phyloP scores from a whole-genome alignment of 2,888 invertebrate genomes.

The Clusia tigrina region DNA sequence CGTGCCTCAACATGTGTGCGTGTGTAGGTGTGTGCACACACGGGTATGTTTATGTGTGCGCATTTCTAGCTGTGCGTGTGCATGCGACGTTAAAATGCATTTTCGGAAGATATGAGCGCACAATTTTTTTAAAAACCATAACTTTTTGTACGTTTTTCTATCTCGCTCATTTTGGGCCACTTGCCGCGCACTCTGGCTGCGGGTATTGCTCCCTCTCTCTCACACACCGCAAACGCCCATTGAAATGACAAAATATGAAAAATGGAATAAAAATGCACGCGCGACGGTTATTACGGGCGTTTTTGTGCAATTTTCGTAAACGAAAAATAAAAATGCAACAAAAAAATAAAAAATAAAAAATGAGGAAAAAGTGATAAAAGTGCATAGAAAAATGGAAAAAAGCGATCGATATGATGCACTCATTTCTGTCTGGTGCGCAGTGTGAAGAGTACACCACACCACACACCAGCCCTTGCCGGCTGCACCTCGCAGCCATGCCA shows the following conservation, averaged over 20 bases:
- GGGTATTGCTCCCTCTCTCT: background rate
- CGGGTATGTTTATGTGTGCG: background rate
- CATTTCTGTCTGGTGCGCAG: constrained; percentile 64
- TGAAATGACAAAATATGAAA: constrained; percentile 53
- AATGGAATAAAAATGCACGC: constrained; percentile 11
- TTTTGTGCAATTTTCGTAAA: constrained; percentile 50
- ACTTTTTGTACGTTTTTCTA: constrained; percentile 43
- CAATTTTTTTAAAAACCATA: too few species aligned
- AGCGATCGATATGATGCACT: constrained; percentile 65
- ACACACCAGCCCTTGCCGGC: constrained; percentile 31
- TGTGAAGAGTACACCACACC: constrained; percentile 44
- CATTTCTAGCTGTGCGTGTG: background rate
- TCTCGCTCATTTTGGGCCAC: constrained; percentile 51
- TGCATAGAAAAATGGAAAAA: constrained; percentile 58
- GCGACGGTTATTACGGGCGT: constrained; percentile 2
- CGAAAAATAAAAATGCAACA: constrained; percentile 31
- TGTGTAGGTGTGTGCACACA: constrained; percentile 15
- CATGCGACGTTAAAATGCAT: background rate
- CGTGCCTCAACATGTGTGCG: constrained; percentile 27
- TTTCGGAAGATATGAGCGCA: constrained; percentile 5
- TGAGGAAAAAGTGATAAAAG: constrained; percentile 36
- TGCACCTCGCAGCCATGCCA: constrained; percentile 24
- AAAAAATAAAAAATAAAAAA: constrained; percentile 1
- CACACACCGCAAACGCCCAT: constrained; percentile 36
- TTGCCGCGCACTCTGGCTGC: constrained; percentile 18